Percentiles rank a stretch among this genome's conserved stretches.
Evolutionary conservation across 2,113 vertebrate genomes (phyloP).

Genomic region (rat (Rattus norvegicus)): GRCr8 NC_086021.1:72922001-72922500

Average conservation of each 20-base stretch:
- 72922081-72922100: not conserved
- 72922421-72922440: not conserved
- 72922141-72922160: not conserved
- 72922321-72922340: not conserved
- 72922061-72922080: not conserved
- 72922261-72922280: not conserved
- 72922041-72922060: not conserved
- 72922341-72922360: not conserved
- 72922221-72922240: not conserved
- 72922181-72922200: not conserved
- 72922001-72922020: not conserved
- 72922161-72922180: not conserved
- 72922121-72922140: not conserved
- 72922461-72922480: not conserved
- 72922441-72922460: not conserved
- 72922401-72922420: not conserved
- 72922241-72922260: not conserved
- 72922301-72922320: not conserved
- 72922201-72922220: not conserved
- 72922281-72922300: not conserved
- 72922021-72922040: not conserved
- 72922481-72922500: slow-evolving; percentile 15
- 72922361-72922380: not conserved
- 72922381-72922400: not conserved
- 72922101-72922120: not conserved